phyloP scores from a whole-genome alignment of 1,140 invertebrate genomes.

The Trichomalopsis sarcophagae region DNA sequence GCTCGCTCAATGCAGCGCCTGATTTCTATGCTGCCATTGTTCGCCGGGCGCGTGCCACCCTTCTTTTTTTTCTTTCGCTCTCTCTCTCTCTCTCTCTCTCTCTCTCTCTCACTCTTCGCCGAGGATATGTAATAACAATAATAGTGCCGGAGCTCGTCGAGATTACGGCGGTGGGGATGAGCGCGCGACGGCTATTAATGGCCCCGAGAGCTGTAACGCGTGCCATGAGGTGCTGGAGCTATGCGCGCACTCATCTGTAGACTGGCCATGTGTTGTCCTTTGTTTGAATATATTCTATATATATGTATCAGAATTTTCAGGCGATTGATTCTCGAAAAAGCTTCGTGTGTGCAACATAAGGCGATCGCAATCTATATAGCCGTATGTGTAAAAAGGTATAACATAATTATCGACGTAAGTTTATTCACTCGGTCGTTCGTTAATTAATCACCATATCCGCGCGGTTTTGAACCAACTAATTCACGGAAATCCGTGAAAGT shows the following conservation, averaged over 20 bases:
- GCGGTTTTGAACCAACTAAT: neutral
- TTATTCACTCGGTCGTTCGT: too few species aligned
- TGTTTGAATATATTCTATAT: neutral
- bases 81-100: neutral
- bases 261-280: neutral
- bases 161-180: neutral
- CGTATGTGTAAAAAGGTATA: too few species aligned
- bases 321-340: neutral
- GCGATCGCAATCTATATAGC: too few species aligned
- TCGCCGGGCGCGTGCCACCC: slow-evolving; percentile 57
- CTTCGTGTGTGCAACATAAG: too few species aligned
- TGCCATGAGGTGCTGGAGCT: slow-evolving; percentile 13
- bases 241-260: neutral
- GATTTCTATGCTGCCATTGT: slow-evolving; percentile 69
- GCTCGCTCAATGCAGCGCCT: slow-evolving; percentile 69
- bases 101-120: too few species aligned
- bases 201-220: slow-evolving; percentile 14
- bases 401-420: too few species aligned
- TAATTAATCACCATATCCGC: neutral
- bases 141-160: neutral
- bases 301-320: neutral
- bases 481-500: neutral
- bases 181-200: slow-evolving; percentile 26
- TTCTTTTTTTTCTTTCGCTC: slow-evolving; percentile 1
- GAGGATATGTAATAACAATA: neutral